Conservation (phyloP, 2,113 vertebrate species). For the Heliornis fulica region DNA sequence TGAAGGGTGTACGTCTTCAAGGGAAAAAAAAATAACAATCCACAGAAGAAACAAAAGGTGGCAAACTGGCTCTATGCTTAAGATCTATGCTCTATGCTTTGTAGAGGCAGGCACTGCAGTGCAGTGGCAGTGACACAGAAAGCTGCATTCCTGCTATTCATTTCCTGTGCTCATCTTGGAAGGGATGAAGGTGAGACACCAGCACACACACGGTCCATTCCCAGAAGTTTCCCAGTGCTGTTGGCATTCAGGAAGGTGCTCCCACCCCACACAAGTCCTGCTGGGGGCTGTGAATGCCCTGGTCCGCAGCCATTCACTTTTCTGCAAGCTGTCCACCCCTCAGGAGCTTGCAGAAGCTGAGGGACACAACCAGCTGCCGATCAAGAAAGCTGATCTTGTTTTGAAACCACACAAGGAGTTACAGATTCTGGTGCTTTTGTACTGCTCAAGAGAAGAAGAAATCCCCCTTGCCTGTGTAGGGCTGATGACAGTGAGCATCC, state of each 20-base stretch:
- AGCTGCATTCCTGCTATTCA: not conserved
- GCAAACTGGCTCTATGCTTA: not conserved
- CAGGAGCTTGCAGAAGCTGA: not conserved
- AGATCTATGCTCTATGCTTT: not conserved
- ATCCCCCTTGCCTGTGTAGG: rapidly evolving
- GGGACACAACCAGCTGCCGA: not conserved
- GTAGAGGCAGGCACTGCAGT: not conserved
- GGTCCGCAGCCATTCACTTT: not conserved
- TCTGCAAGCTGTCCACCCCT: not conserved
- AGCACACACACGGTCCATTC: rapidly evolving
- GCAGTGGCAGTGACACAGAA: rapidly evolving
- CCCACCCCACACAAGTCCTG: not conserved
- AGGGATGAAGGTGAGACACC: not conserved
- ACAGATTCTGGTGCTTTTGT: not conserved
- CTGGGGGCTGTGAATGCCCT: not conserved
- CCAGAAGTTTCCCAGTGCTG: not conserved
- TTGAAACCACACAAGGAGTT: not conserved
- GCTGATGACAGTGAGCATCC: rapidly evolving
- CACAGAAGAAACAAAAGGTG: not conserved
- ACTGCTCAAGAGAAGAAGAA: not conserved
- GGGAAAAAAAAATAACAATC: too few relatives aligned
- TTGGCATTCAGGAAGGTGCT: not conserved
- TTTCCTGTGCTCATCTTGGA: not conserved
- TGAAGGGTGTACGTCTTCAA: not conserved
- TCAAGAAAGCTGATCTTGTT: not conserved